Conservation (phyloP, 2,113 vertebrate species). For the Tenrec ecaudatus region DNA sequence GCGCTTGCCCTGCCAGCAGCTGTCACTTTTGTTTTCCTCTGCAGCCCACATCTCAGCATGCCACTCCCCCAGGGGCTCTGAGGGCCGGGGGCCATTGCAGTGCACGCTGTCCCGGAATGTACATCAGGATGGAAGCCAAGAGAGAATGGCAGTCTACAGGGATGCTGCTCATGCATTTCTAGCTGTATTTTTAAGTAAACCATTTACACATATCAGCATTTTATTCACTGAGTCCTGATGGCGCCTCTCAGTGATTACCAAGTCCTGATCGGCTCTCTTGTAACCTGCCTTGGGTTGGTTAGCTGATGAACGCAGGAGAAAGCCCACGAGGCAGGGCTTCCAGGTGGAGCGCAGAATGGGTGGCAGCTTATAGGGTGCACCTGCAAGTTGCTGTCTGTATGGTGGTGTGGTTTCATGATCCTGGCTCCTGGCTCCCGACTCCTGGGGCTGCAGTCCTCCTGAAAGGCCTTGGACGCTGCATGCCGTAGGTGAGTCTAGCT, state of each 20-base stretch:
- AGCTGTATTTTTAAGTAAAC: constrained; percentile 47
- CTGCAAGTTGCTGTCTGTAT: not conserved
- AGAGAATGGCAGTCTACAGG: not conserved
- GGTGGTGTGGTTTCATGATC: not conserved
- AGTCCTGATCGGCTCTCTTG: not conserved
- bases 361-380: not conserved
- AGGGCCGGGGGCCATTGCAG: not conserved
- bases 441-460: not conserved
- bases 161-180: not conserved
- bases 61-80: not conserved
- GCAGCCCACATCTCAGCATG: not conserved
- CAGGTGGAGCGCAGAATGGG: too few relatives aligned
- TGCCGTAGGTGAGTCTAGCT: not conserved
- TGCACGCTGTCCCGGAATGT: not conserved
- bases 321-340: not conserved
- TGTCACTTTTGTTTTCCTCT: not conserved
- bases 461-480: not conserved
- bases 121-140: not conserved
- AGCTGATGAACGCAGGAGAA: not conserved
- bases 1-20: not conserved
- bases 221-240: not conserved
- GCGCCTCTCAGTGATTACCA: not conserved
- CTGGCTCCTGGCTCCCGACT: not conserved
- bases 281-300: not conserved
- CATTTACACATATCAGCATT: not conserved